Evolutionary conservation across 1,140 invertebrate species (phyloP).

Genomic region (Caerostris darwini): DNA sequence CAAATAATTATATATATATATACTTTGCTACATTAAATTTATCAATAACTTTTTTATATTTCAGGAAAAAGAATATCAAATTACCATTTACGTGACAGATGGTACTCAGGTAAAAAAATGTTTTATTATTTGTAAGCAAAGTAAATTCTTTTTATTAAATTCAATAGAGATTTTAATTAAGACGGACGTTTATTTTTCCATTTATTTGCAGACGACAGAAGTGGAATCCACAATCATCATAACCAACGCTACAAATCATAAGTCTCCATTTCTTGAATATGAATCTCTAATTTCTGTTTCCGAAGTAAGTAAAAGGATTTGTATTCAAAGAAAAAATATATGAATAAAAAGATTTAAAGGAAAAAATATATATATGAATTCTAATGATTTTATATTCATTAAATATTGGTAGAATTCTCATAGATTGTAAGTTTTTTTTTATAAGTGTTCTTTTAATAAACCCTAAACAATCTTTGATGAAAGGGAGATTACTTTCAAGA

Average conservation of each 20-base stretch:
- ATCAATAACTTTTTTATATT: background rate
- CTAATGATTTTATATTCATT: too few relatives aligned
- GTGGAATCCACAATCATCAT: slow-evolving; percentile 79
- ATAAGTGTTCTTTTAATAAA: too few relatives aligned
- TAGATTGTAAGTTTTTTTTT: too few relatives aligned
- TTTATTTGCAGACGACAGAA: slow-evolving; percentile 77
- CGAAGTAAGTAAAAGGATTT: slow-evolving; percentile 76
- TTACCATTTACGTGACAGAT: slow-evolving; percentile 79
- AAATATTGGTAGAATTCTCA: too few relatives aligned
- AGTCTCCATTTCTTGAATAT: slow-evolving; percentile 78
- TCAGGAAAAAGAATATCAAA: slow-evolving; percentile 79
- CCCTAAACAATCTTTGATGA: too few relatives aligned
- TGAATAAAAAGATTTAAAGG: too few relatives aligned
- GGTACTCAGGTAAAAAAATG: slow-evolving; percentile 69
- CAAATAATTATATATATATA: too few relatives aligned
- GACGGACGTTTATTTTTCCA: background rate
- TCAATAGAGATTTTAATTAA: background rate
- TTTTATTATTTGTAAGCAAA: background rate
- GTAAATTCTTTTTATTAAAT: background rate
- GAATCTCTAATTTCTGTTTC: slow-evolving; percentile 77
- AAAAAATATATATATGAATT: too few relatives aligned
- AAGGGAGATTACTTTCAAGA: too few relatives aligned
- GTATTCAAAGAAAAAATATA: too few relatives aligned
- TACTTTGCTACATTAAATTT: too few relatives aligned
- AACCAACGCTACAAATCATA: slow-evolving; percentile 68